Evolutionary conservation across 1,140 invertebrate species (phyloP).

Genomic region (Delia radicum): DNA sequence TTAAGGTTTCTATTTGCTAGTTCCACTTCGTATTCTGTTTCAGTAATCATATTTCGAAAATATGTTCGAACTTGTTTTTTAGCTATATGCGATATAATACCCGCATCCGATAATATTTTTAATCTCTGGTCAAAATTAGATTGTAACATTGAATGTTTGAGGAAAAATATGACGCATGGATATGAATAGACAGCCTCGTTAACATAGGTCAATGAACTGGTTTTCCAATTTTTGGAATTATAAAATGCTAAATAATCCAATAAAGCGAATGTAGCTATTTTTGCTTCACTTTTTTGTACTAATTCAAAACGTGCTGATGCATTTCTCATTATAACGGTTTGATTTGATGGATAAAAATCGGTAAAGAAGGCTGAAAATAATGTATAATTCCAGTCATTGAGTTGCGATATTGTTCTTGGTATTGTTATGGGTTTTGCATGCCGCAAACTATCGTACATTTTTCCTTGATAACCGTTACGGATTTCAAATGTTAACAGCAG

Average conservation of each 20-base stretch:
- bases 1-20: not conserved
- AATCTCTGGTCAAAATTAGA: constrained; percentile 13
- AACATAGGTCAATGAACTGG: constrained; percentile 10
- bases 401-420: constrained; percentile 41
- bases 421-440: constrained; percentile 40
- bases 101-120: not conserved
- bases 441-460: constrained; percentile 44
- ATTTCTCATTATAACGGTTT: not conserved
- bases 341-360: constrained; percentile 24
- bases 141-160: constrained; percentile 16
- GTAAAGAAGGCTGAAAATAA: constrained; percentile 30
- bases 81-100: constrained; percentile 19
- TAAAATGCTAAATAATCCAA: constrained; percentile 12
- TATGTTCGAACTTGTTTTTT: not conserved
- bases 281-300: not conserved
- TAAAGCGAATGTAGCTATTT: not conserved
- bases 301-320: not conserved
- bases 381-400: constrained; percentile 35
- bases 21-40: not conserved
- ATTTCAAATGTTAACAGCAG: constrained; percentile 35
- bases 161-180: constrained; percentile 26
- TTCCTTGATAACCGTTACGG: constrained; percentile 45
- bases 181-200: constrained; percentile 16
- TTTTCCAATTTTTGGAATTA: constrained; percentile 15
- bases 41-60: not conserved